A percentile compares a stretch with the other conserved stretches of the same genome.
phyloP scores from a whole-genome alignment of 2,888 invertebrate species.

The Empis livida region DNA sequence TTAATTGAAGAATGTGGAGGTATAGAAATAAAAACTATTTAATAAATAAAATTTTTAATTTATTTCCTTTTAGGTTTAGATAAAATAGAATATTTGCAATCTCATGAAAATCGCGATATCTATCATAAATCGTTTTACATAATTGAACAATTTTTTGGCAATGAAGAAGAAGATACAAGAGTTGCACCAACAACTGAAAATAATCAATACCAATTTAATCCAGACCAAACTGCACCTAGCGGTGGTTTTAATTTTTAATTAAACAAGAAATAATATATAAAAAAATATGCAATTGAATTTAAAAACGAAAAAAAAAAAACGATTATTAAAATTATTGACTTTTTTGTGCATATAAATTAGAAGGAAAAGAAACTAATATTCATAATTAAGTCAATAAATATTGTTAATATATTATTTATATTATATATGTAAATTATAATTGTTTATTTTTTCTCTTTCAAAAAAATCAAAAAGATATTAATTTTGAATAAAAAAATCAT shows the following conservation, averaged over 20 bases:
- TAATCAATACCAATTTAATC: conserved; percentile 59
- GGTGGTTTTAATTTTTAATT: conserved; percentile 72
- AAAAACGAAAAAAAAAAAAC: too few species aligned
- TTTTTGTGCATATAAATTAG: too few species aligned
- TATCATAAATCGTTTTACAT: conserved; percentile 96
- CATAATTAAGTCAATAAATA: too few species aligned
- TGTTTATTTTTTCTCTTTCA: too few species aligned
- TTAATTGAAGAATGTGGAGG: conserved; percentile 92
- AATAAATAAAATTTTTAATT: background rate
- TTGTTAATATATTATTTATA: too few species aligned
- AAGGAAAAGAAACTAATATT: too few species aligned
- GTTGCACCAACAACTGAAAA: conserved; percentile 61
- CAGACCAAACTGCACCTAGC: conserved; percentile 60
- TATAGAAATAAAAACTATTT: conserved; percentile 32
- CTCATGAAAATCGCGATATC: conserved; percentile 92
- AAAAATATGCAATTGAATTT: too few species aligned
- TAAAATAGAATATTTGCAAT: conserved; percentile 95
- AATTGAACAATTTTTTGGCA: conserved; percentile 89
- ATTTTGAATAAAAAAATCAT: too few species aligned
- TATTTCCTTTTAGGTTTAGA: conserved; percentile 59
- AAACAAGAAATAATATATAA: too few species aligned
- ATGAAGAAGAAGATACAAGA: conserved; percentile 71
- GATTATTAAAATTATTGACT: too few species aligned
- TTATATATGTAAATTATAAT: too few species aligned
- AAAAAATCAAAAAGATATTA: too few species aligned